Evolutionary conservation across 2,888 invertebrate species (phyloP).

Genomic region (Parnassius mnemosyne): DNA sequence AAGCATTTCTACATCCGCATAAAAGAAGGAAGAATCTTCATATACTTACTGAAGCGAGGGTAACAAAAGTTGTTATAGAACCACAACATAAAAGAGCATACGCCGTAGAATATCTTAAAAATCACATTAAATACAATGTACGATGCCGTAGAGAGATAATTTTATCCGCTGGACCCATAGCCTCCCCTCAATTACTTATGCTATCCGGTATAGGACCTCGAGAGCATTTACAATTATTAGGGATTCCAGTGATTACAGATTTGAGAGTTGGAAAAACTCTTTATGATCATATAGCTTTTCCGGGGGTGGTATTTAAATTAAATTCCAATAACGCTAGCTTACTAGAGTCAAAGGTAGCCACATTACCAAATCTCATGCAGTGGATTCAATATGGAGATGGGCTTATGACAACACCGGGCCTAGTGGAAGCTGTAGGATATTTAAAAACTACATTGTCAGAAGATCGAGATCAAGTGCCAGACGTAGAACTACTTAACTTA

Average conservation of each 20-base stretch:
- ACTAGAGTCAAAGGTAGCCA: slow-evolving; percentile 64
- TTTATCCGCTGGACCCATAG: slow-evolving; percentile 91
- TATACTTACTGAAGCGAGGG: slow-evolving; percentile 64
- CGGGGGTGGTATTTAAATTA: slow-evolving; percentile 71
- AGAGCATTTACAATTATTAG: slow-evolving; percentile 77
- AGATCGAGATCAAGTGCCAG: slow-evolving; percentile 77
- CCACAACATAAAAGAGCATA: slow-evolving; percentile 82
- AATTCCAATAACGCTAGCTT: slow-evolving; percentile 69
- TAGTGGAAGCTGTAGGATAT: slow-evolving; percentile 84
- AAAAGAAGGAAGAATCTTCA: slow-evolving; percentile 82
- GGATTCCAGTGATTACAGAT: slow-evolving; percentile 82
- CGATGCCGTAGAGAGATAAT: slow-evolving; percentile 90
- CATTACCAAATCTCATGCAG: slow-evolving; percentile 61
- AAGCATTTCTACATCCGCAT: slow-evolving; percentile 84
- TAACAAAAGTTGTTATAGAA: slow-evolving; percentile 70
- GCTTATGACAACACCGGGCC: slow-evolving; percentile 81
- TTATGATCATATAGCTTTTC: slow-evolving; percentile 82
- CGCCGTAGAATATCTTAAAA: slow-evolving; percentile 84
- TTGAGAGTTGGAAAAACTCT: slow-evolving; percentile 84
- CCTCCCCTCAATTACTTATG: slow-evolving; percentile 95
- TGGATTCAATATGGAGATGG: slow-evolving; percentile 78
- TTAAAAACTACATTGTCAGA: slow-evolving; percentile 79
- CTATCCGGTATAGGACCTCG: slow-evolving; percentile 86
- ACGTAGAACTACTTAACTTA: slow-evolving; percentile 83
- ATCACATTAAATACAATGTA: slow-evolving; percentile 71